Percentiles rank a stretch among this genome's conserved stretches.
phyloP scores from a whole-genome alignment of 2,888 invertebrate species.

The Drosophila melanosoma region DNA sequence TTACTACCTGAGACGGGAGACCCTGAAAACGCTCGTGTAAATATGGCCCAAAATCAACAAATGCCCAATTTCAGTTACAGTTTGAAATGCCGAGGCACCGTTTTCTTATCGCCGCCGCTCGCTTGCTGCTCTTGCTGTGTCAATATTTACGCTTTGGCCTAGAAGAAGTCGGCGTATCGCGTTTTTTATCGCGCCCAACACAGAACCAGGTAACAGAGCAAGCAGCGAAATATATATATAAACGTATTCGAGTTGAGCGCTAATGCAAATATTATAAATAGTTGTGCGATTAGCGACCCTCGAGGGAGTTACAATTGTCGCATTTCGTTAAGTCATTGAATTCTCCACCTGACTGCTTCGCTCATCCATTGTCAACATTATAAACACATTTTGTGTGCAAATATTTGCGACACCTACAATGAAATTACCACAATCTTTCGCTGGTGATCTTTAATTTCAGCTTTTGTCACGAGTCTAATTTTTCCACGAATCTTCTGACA shows the following conservation, averaged over 20 bases:
- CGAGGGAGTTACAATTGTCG: slow-evolving; percentile 38
- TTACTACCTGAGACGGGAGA: neutral
- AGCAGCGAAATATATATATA: slow-evolving; percentile 1
- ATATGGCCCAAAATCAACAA: slow-evolving; percentile 34
- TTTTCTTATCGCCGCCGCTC: slow-evolving; percentile 54
- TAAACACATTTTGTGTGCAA: slow-evolving; percentile 30
- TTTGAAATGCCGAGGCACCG: slow-evolving; percentile 3
- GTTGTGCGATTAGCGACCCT: slow-evolving; percentile 24
- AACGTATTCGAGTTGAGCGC: slow-evolving; percentile 30
- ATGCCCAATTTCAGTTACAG: slow-evolving; percentile 8
- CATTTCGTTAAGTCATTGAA: slow-evolving; percentile 46
- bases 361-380: slow-evolving; percentile 14
- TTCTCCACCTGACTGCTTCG: slow-evolving; percentile 30
- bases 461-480: neutral
- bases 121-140: slow-evolving; percentile 12
- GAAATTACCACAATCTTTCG: slow-evolving; percentile 1
- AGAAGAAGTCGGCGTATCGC: slow-evolving; percentile 7
- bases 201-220: neutral
- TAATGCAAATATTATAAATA: slow-evolving; percentile 62
- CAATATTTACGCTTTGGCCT: slow-evolving; percentile 53
- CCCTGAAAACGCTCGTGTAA: slow-evolving; percentile 26
- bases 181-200: slow-evolving; percentile 32
- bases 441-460: neutral
- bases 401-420: slow-evolving; percentile 44
- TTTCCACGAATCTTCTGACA: neutral